phyloP scores from a whole-genome alignment of 1,140 invertebrate species.

The Adelges cooleyi region DNA sequence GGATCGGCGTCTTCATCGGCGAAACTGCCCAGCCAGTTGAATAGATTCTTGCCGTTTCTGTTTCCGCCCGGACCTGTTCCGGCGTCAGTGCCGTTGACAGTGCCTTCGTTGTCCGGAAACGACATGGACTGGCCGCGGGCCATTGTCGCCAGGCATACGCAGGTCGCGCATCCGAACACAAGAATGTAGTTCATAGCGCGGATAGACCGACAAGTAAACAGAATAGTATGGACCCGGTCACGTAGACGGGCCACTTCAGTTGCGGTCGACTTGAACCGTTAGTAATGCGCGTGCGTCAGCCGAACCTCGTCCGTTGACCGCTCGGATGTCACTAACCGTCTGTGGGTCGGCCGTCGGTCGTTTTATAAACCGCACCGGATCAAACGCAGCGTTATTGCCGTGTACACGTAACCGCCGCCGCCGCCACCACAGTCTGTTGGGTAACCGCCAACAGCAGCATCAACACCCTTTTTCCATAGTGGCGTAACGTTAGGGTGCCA shows the following conservation, averaged over 20 bases:
- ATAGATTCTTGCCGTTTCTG: slow-evolving; percentile 48
- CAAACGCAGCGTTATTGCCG: too few relatives aligned
- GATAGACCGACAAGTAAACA: background rate
- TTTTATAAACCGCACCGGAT: background rate
- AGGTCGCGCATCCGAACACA: background rate
- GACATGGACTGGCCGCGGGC: background rate
- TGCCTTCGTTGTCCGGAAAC: background rate
- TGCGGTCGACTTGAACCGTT: background rate
- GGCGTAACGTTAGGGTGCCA: too few relatives aligned
- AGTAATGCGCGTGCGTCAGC: background rate
- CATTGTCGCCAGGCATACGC: background rate
- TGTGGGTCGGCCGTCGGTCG: background rate
- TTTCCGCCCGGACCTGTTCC: background rate
- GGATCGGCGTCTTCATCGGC: slow-evolving; percentile 58
- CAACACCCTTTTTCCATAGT: too few relatives aligned
- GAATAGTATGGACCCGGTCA: background rate
- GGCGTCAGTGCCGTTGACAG: background rate
- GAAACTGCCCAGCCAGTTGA: slow-evolving; percentile 62
- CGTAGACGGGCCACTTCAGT: background rate
- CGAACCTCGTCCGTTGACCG: slow-evolving; percentile 5
- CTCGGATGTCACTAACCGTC: slow-evolving; percentile 6
- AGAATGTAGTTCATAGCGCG: background rate
- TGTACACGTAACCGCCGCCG: background rate
- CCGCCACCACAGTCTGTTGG: background rate
- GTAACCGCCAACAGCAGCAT: background rate